Conservation (phyloP, 2,113 vertebrate species). For the Phaethornis superciliosus region DNA sequence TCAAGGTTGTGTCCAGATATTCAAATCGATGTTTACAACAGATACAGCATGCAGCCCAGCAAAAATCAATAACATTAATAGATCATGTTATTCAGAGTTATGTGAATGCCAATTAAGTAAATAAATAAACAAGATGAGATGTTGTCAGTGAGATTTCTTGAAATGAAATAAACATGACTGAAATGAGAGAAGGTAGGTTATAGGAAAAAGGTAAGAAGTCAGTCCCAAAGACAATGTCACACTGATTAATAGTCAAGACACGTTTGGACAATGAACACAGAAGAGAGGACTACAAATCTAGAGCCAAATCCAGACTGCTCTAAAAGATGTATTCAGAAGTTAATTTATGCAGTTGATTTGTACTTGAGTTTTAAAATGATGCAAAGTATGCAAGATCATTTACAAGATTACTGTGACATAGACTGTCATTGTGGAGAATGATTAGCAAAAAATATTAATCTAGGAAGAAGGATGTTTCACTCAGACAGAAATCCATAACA, state of each 20-base stretch:
- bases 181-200: neutral
- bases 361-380: neutral
- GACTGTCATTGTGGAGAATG: neutral
- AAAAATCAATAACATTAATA: conserved; percentile 42
- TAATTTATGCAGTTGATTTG: neutral
- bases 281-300: neutral
- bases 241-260: neutral
- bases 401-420: neutral
- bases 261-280: neutral
- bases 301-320: neutral
- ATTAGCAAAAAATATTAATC: neutral
- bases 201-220: neutral
- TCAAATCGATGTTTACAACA: conserved; percentile 17
- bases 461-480: neutral
- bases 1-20: conserved; percentile 46
- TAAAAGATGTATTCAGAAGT: neutral
- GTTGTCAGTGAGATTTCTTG: neutral
- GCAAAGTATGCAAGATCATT: neutral
- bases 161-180: conserved; percentile 20
- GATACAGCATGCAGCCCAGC: neutral
- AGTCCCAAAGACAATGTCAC: neutral
- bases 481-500: neutral
- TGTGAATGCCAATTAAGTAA: conserved; percentile 43
- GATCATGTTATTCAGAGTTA: conserved; percentile 32
- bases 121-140: conserved; percentile 2